phyloP scores from a whole-genome alignment of 2,888 invertebrate genomes.

The Nemotelus nigrinus region DNA sequence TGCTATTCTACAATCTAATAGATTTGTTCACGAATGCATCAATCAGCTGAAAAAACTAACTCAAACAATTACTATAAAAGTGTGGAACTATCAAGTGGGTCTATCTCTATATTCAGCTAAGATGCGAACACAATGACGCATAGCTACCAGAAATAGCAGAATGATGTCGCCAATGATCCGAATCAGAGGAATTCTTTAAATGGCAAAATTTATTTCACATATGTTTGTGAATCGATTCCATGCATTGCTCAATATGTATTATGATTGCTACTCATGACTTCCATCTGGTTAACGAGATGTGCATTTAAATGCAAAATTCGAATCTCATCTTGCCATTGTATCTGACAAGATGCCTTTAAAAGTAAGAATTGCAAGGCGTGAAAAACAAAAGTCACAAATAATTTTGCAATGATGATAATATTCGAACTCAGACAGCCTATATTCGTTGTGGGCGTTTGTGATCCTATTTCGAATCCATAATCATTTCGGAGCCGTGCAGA shows the following conservation, averaged over 20 bases:
- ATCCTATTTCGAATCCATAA: slow-evolving; percentile 6
- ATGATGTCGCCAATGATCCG: slow-evolving; percentile 34
- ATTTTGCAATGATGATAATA: not conserved
- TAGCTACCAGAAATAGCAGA: slow-evolving; percentile 29
- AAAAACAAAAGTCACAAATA: not conserved
- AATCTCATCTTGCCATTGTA: no score
- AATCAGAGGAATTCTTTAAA: slow-evolving; percentile 20
- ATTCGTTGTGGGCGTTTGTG: not conserved
- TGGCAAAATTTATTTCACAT: slow-evolving; percentile 25
- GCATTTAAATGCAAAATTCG: not conserved
- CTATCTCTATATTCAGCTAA: not conserved
- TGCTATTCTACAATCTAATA: no score
- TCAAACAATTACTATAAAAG: no score
- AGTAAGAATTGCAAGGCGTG: not conserved
- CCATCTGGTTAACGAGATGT: not conserved
- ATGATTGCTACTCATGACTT: not conserved
- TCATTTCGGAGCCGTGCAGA: not conserved
- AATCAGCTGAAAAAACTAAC: no score
- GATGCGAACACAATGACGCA: slow-evolving; percentile 33
- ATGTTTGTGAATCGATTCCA: slow-evolving; percentile 20
- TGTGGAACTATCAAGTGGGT: no score
- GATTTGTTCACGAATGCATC: no score
- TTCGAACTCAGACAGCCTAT: not conserved
- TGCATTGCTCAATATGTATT: not conserved
- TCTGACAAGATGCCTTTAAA: not conserved